phyloP scores from a whole-genome alignment of 2,113 vertebrate species.

The Heterotis niloticus region DNA sequence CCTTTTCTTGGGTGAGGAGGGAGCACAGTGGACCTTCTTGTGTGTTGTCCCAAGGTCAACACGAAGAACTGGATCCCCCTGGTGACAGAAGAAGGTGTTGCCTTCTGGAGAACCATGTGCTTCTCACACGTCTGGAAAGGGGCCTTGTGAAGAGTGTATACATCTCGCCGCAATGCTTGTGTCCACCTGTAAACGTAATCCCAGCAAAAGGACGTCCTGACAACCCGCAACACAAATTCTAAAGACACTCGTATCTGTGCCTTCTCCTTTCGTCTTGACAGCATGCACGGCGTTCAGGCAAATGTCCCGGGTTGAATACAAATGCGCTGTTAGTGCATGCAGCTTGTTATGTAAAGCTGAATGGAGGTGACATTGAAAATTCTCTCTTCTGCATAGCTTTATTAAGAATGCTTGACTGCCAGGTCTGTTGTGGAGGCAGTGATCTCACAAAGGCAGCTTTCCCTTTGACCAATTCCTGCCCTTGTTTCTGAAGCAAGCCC shows the following conservation, averaged over 20 bases:
- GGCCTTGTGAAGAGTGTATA: not conserved
- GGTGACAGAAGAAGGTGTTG: not conserved
- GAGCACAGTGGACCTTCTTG: not conserved
- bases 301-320: not conserved
- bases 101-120: not conserved
- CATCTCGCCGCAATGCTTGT: not conserved
- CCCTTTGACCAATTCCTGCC: slow-evolving; percentile 51
- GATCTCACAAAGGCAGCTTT: slow-evolving; percentile 70
- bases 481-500: slow-evolving; percentile 38
- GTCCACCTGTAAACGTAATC: not conserved
- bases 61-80: not conserved
- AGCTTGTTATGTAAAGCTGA: slow-evolving; percentile 5
- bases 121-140: not conserved
- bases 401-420: slow-evolving; percentile 42
- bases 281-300: not conserved
- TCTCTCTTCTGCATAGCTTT: not conserved
- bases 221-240: not conserved
- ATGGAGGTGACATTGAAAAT: slow-evolving; percentile 6
- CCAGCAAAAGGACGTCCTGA: not conserved
- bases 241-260: not conserved
- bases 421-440: slow-evolving; percentile 62
- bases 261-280: not conserved
- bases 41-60: not conserved
- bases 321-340: not conserved
- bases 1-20: not conserved